Evolutionary conservation across 2,888 invertebrate species (phyloP).

Genomic region (Athalia cordata): DNA sequence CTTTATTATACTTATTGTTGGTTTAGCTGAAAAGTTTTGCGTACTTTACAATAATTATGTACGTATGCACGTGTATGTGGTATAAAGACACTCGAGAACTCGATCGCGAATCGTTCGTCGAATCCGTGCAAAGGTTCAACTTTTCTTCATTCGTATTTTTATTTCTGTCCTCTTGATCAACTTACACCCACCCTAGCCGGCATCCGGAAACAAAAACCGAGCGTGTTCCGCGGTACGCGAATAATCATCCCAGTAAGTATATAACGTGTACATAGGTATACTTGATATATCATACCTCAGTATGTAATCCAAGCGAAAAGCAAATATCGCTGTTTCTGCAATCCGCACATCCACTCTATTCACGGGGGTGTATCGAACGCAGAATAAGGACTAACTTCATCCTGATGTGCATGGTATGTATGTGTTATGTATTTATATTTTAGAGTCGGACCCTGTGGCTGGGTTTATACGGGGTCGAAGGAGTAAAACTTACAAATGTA

Average conservation of each 20-base stretch:
- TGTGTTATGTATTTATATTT: conserved; percentile 30
- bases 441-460: not conserved
- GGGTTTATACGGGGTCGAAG: too few species aligned
- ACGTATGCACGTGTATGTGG: not conserved
- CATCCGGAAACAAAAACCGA: conserved; percentile 18
- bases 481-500: too few species aligned
- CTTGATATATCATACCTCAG: too few species aligned
- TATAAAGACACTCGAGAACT: not conserved
- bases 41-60: not conserved
- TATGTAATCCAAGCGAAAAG: too few species aligned
- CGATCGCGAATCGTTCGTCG: too few species aligned
- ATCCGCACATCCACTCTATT: conserved; percentile 1
- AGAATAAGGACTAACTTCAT: conserved; percentile 1
- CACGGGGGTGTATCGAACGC: conserved; percentile 23
- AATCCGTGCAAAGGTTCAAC: not conserved
- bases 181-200: conserved; percentile 4
- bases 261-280: not conserved
- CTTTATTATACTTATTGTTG: conserved; percentile 5
- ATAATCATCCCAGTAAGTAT: not conserved
- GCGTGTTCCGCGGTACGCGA: conserved; percentile 10
- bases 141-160: conserved; percentile 13
- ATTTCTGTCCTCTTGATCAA: conserved; percentile 5
- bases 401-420: not conserved
- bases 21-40: not conserved
- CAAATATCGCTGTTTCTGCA: too few species aligned